Evolutionary conservation across 1,140 invertebrate species (phyloP).

Genomic region (Caenorhabditis remanei): DNA sequence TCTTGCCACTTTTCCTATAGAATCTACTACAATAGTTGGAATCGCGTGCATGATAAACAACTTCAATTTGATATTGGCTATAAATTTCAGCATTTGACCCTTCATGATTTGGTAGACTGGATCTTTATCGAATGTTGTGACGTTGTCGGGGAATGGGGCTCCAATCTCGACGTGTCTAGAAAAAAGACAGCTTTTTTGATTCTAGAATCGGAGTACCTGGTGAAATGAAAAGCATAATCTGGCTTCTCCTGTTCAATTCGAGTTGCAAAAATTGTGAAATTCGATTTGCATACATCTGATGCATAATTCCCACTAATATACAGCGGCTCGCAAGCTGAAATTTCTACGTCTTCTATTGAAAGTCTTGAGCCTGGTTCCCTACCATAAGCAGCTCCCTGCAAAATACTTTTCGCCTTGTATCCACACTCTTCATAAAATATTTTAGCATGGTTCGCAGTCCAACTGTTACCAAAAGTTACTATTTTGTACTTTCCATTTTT

Average conservation of each 20-base stretch:
- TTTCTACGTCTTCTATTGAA: background rate
- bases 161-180: background rate
- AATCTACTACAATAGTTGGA: background rate
- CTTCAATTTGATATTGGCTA: background rate
- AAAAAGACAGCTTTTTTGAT: background rate
- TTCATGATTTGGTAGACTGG: conserved; percentile 1
- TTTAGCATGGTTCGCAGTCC: background rate
- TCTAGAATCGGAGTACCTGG: background rate
- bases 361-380: background rate
- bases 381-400: background rate
- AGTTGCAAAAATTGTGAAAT: background rate
- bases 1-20: background rate
- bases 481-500: background rate
- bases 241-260: conserved; percentile 10
- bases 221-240: background rate
- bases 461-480: background rate
- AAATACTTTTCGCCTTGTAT: background rate
- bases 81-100: background rate
- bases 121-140: conserved; percentile 8
- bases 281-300: background rate
- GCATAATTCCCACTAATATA: background rate
- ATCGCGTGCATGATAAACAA: background rate
- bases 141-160: background rate
- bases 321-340: background rate
- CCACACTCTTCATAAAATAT: background rate